These are phyloP conservation scores for Amphipoea lucens DNA, from an alignment of 2,888 invertebrate species.

Conservation along the genomic window DNA sequence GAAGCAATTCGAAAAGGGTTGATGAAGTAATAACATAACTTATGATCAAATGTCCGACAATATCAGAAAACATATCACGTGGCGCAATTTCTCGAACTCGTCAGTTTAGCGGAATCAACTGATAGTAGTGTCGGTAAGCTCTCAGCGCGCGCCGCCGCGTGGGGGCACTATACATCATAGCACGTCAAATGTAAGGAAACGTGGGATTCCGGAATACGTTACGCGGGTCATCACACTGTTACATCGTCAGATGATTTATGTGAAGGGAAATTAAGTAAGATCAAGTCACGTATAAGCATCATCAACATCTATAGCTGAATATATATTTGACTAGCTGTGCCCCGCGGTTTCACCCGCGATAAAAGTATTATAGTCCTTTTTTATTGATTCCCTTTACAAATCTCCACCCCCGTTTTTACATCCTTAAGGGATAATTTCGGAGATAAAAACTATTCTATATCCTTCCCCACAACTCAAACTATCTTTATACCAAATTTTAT, in stretches of 20 bases:
- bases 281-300: background rate
- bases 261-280: background rate
- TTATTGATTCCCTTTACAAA: no score
- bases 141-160: background rate
- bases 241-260: background rate
- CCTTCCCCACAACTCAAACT: no score
- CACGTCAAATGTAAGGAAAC: constrained; percentile 9
- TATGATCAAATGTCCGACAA: background rate
- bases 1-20: background rate
- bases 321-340: no score
- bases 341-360: no score
- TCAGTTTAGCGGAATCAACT: background rate
- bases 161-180: constrained; percentile 8
- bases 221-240: constrained; percentile 2
- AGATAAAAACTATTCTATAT: no score
- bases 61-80: background rate
- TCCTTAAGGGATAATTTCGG: no score
- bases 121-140: no score
- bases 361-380: no score
- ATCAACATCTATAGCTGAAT: background rate
- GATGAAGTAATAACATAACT: background rate
- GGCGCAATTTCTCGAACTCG: background rate
- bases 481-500: no score
- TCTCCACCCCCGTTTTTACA: no score
- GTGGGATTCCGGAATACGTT: constrained; percentile 9